Evolutionary conservation across 2,888 invertebrate genomes (phyloP), one percentile per base, ranked within the genome.

Genomic region (Thecocarcelia acutangulata): DNA sequence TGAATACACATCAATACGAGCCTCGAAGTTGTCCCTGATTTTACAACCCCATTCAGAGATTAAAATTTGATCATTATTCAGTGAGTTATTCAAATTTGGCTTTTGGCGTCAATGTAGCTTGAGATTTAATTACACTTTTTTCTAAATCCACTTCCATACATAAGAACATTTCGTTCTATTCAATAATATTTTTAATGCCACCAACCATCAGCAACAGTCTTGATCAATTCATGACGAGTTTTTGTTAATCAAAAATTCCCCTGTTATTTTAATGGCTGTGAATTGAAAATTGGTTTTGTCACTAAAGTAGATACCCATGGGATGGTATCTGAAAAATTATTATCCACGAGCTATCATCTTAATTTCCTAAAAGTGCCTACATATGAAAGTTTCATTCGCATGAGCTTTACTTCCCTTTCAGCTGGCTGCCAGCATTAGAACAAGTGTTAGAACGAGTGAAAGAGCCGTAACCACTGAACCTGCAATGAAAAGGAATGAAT

Each of bases 401-500:
- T 9, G 12, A 24, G 70, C 17, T 21, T 42, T 42, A 72, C 78
- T 78, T 78, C 78, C 72, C 72, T 8, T 5, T 12, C 17, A 13
- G 5, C 3, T 4, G 19, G 15, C 37, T 44, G 2, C 12, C 11
- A n/a, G 21, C 8, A 11, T 50, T 46, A 44, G 37, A 56, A 15
- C 9, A 56, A 56, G 54, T 59, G 40, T 42, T 72, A 59, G 50
- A 72, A 28, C 15, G 28, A 44, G 68, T 46, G 33, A 19, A 69
- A 13, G 44, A 69, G 44, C 44, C 68, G 1, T 19, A 61, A 66
- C 64, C 64, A 66, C 74, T 66, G 64, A 74, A 76, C 61, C 63
- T 56, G 44, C 64, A 58, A 46, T 78, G 64, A 58, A 72, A 72
- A 52, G 69, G 15, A 64, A 59, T 72, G 48, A 58, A 70, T 48